These are phyloP conservation scores for Takifugu rubripes DNA, from an alignment of 2,797 vertebrate genomes.

Conservation along the genomic window DNA sequence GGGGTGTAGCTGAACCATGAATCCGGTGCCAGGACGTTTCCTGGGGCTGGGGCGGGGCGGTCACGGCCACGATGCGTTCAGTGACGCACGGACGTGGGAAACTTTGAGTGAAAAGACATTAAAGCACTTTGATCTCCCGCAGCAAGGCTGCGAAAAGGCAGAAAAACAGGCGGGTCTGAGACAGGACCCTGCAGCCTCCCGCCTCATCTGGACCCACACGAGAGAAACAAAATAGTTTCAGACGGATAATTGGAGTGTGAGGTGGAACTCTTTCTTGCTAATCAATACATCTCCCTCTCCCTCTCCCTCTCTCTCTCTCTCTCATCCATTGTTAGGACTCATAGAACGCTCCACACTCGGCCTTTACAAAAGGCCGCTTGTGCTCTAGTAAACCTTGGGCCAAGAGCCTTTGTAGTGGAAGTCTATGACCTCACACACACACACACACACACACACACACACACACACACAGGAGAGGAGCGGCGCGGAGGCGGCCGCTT, in stretches of 20 bases:
- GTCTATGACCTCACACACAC: slow-evolving; percentile 70
- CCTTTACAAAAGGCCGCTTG: slow-evolving; percentile 75
- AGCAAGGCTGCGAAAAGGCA: no score
- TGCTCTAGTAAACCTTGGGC: slow-evolving; percentile 73
- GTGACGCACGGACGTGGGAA: no score
- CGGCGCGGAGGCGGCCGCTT: slow-evolving; percentile 14
- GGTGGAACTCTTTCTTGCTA: slow-evolving; percentile 48
- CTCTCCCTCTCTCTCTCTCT: slow-evolving; percentile 24
- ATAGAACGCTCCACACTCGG: slow-evolving; percentile 71
- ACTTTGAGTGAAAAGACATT: no score
- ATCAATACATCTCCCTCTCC: slow-evolving; percentile 45
- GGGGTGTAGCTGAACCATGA: no score
- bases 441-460: slow-evolving; percentile 27
- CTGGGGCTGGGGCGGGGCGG: no score
- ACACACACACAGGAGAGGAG: slow-evolving; percentile 21
- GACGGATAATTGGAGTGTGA: slow-evolving; percentile 4
- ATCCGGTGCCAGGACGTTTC: no score
- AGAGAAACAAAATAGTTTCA: background rate
- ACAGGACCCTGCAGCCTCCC: background rate
- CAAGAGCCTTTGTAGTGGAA: slow-evolving; percentile 65
- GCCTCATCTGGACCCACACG: no score
- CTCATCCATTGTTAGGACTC: slow-evolving; percentile 71
- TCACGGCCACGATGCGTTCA: no score
- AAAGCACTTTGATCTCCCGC: no score
- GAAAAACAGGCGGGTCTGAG: background rate